A percentile compares a stretch with the other conserved stretches of the same genome.
phyloP scores from a whole-genome alignment of 2,797 vertebrate species.

The Tangara arthus region DNA sequence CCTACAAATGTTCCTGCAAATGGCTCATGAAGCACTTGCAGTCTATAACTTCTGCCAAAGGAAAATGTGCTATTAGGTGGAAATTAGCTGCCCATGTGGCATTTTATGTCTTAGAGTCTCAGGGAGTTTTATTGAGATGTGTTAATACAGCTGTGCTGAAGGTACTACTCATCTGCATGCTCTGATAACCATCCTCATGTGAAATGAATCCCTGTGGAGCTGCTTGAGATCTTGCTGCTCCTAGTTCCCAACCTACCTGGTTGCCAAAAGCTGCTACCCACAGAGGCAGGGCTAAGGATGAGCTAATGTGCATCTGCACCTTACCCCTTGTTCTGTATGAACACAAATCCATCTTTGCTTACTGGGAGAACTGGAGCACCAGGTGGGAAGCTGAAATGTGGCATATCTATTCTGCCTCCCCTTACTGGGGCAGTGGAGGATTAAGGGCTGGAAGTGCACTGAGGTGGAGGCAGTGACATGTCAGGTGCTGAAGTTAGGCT shows the following conservation, averaged over 20 bases:
- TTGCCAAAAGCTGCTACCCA: neutral
- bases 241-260: neutral
- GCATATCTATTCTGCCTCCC: neutral
- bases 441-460: neutral
- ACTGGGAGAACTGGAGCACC: neutral
- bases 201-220: neutral
- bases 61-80: neutral
- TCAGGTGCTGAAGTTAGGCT: neutral
- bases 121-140: neutral
- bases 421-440: neutral
- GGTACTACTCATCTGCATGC: neutral
- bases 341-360: neutral
- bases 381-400: neutral
- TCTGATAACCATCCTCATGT: conserved; percentile 30
- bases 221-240: neutral
- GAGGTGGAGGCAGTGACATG: neutral
- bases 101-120: neutral
- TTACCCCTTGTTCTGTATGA: neutral
- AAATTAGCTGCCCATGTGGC: neutral
- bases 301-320: neutral
- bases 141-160: neutral
- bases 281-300: neutral
- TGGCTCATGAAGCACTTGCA: conserved; percentile 12
- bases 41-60: neutral
- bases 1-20: neutral